Percentiles rank a stretch among this genome's conserved stretches.
phyloP scores from a whole-genome alignment of 2,888 invertebrate genomes.

The Thymelicus sylvestris region DNA sequence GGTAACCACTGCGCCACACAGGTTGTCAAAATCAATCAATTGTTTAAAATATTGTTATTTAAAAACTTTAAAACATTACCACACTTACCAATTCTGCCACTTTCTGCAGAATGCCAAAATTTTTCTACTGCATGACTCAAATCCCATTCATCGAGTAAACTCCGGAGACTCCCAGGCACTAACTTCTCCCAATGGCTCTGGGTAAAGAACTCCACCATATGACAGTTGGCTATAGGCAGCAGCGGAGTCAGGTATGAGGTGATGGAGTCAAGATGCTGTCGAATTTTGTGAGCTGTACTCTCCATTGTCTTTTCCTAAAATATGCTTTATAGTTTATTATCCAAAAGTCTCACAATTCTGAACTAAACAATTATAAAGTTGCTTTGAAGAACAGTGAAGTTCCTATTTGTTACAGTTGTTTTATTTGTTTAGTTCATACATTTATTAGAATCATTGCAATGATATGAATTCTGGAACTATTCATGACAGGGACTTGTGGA shows the following conservation, averaged over 20 bases:
- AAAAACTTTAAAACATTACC: no score
- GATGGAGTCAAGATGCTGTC: slow-evolving; percentile 75
- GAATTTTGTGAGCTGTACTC: slow-evolving; percentile 53
- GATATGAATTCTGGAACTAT: no score
- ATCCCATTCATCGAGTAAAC: slow-evolving; percentile 73
- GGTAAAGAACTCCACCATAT: slow-evolving; percentile 88
- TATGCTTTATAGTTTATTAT: neutral
- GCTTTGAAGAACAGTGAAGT: no score
- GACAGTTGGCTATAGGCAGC: slow-evolving; percentile 88
- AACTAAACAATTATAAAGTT: no score
- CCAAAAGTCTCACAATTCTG: no score
- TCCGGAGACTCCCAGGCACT: slow-evolving; percentile 82
- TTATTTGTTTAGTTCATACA: no score
- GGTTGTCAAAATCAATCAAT: no score
- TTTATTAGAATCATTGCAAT: no score
- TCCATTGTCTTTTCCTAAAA: slow-evolving; percentile 48
- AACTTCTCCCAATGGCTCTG: slow-evolving; percentile 86
- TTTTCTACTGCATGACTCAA: slow-evolving; percentile 71
- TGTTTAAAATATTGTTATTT: no score
- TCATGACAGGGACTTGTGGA: no score
- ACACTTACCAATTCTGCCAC: slow-evolving; percentile 41
- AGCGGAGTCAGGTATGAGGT: slow-evolving; percentile 84
- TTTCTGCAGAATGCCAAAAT: slow-evolving; percentile 72
- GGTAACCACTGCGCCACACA: no score
- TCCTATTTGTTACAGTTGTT: no score